A percentile compares a stretch with the other conserved stretches of the same genome.
These are phyloP conservation scores for Arge pagana DNA, from an alignment of 2,888 invertebrate genomes.

Conservation along the genomic window DNA sequence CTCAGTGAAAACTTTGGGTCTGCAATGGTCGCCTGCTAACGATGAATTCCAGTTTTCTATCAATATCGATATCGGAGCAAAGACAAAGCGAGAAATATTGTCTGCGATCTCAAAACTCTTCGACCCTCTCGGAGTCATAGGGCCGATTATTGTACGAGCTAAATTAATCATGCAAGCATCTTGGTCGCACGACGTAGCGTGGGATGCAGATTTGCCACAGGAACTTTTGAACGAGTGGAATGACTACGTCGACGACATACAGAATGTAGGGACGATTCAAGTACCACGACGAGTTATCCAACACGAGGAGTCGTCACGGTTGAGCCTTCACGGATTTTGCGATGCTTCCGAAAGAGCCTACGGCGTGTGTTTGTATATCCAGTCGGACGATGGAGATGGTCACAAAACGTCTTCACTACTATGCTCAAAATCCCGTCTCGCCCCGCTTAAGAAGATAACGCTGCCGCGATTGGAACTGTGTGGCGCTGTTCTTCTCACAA, in stretches of 20 bases:
- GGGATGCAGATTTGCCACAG: not conserved
- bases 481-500: slow-evolving; percentile 31
- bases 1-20: slow-evolving; percentile 3
- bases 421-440: slow-evolving; percentile 28
- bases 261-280: not conserved
- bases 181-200: not conserved
- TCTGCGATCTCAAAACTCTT: not conserved
- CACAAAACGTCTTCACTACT: slow-evolving; percentile 8
- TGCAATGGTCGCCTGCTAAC: not conserved
- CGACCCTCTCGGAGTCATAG: slow-evolving; percentile 1
- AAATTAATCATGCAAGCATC: slow-evolving; percentile 3
- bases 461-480: slow-evolving; percentile 36
- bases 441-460: slow-evolving; percentile 30
- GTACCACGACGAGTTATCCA: not conserved
- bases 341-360: slow-evolving; percentile 34
- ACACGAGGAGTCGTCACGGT: too few species aligned
- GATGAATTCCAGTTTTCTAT: not conserved
- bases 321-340: slow-evolving; percentile 32
- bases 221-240: not conserved
- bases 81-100: not conserved
- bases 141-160: not conserved
- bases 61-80: not conserved
- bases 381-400: not conserved
- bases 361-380: slow-evolving; percentile 31
- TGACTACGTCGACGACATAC: not conserved